These are phyloP conservation scores for Leptinotarsa texana DNA, from an alignment of 1,140 invertebrate genomes.

Conservation along the genomic window DNA sequence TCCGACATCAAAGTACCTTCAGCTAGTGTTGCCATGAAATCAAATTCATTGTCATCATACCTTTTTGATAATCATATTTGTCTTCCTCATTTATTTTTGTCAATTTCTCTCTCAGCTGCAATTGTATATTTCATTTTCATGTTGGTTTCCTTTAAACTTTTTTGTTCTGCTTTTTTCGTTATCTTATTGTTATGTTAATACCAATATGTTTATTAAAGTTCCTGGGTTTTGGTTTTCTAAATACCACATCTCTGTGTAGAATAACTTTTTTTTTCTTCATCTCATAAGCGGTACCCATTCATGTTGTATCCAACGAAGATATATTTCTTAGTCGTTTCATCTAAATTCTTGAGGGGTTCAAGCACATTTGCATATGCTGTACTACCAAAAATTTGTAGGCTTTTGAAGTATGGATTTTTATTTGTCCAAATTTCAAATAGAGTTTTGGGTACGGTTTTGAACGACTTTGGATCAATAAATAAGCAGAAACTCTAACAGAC, in stretches of 20 bases:
- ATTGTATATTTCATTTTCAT: neutral
- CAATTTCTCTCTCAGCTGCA: neutral
- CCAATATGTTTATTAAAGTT: neutral
- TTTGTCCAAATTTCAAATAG: neutral
- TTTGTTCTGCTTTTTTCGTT: neutral
- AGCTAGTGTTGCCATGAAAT: neutral
- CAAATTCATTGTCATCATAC: neutral
- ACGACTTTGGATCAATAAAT: neutral
- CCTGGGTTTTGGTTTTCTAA: neutral
- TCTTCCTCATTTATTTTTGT: neutral
- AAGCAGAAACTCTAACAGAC: neutral
- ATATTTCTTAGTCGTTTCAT: neutral
- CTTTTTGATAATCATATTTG: neutral
- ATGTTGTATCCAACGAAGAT: neutral
- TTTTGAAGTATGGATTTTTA: neutral
- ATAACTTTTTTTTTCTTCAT: neutral
- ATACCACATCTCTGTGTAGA: neutral
- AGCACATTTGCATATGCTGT: neutral
- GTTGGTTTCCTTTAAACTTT: neutral
- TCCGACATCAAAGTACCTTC: neutral
- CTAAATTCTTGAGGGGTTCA: neutral
- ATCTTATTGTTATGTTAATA: neutral
- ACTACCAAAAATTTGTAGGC: neutral
- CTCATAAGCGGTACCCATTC: neutral
- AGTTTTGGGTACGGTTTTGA: neutral